These are phyloP conservation scores for Protobothrops mucrosquamatus DNA, from an alignment of 2,113 vertebrate species.

Conservation along the genomic window DNA sequence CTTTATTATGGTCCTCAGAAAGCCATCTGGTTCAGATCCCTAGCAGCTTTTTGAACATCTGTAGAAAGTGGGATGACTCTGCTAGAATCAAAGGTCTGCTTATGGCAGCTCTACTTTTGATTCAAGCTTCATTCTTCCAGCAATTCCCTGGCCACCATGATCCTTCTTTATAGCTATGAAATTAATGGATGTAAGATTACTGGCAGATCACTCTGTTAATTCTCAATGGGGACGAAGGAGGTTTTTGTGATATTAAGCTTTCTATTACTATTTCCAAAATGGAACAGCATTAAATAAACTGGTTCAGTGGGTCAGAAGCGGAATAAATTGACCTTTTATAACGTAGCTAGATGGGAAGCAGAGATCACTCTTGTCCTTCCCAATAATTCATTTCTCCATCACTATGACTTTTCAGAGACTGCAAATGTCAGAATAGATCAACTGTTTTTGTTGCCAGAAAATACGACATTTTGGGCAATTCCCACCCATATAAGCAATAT, in stretches of 20 bases:
- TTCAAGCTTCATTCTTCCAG: not conserved
- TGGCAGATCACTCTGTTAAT: not conserved
- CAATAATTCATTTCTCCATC: not conserved
- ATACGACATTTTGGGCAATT: slow-evolving; percentile 1
- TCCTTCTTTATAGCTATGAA: not conserved
- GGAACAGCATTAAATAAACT: not conserved
- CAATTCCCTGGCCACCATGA: not conserved
- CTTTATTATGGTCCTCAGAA: not conserved
- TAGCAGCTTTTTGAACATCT: not conserved
- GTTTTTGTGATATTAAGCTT: not conserved
- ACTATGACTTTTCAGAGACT: slow-evolving; percentile 16
- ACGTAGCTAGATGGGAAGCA: not conserved
- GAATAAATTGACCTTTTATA: not conserved
- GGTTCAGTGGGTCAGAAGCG: not conserved
- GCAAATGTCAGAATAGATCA: slow-evolving; percentile 11
- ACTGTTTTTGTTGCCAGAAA: not conserved
- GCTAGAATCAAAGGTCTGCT: not conserved
- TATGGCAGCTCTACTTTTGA: not conserved
- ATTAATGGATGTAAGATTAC: not conserved
- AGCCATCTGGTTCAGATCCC: not conserved
- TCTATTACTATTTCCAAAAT: not conserved
- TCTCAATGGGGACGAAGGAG: not conserved
- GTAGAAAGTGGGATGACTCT: not conserved
- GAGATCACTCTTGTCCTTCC: not conserved
- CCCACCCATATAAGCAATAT: not conserved